Conservation (phyloP, 1,140 invertebrate species). For the Diabrotica undecimpunctata region DNA sequence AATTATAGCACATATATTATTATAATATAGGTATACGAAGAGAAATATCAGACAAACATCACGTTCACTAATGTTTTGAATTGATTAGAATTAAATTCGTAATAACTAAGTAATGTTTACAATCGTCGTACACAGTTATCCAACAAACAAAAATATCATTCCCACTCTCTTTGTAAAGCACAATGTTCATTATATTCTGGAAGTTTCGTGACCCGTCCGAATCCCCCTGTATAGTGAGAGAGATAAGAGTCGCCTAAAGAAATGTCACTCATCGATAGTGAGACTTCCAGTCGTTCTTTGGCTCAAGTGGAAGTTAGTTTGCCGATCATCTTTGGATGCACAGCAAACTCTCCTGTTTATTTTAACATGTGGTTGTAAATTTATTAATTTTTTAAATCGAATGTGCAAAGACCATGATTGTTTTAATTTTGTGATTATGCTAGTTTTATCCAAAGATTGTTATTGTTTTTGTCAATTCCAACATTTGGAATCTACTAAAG, state of each 20-base stretch:
- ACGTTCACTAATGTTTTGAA: too few species aligned
- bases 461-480: background rate
- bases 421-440: background rate
- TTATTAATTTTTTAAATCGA: background rate
- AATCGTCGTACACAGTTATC: too few species aligned
- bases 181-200: too few species aligned
- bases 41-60: too few species aligned
- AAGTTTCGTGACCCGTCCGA: background rate
- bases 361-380: background rate
- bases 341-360: background rate
- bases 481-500: background rate
- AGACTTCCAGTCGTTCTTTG: background rate
- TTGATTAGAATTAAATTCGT: too few species aligned
- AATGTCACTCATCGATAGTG: background rate
- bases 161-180: too few species aligned
- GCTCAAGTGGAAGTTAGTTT: background rate
- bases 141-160: too few species aligned
- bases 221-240: background rate
- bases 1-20: too few species aligned
- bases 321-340: background rate
- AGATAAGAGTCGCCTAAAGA: background rate
- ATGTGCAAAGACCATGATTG: background rate
- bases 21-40: too few species aligned
- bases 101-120: too few species aligned
- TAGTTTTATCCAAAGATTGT: background rate